phyloP scores from a whole-genome alignment of 2,113 vertebrate species.

The Craseonycteris thonglongyai region DNA sequence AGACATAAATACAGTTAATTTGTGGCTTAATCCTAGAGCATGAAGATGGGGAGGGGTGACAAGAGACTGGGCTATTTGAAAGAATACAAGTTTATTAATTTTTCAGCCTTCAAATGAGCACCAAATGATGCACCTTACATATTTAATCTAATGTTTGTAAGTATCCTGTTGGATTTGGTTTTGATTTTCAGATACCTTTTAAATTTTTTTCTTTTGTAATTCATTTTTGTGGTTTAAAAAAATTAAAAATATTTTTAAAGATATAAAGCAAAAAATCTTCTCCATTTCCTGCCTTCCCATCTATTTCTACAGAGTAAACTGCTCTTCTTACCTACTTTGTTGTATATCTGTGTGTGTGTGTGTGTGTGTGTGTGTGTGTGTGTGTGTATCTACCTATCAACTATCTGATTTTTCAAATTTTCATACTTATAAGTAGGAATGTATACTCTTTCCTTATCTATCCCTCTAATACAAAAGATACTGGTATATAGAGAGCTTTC shows the following conservation, averaged over 20 bases:
- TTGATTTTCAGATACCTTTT: background rate
- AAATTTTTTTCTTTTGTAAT: background rate
- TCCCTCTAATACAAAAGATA: background rate
- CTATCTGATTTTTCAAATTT: background rate
- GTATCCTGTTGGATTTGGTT: background rate
- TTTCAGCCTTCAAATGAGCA: background rate
- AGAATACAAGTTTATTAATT: background rate
- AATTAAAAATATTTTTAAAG: background rate
- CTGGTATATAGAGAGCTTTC: too few species aligned
- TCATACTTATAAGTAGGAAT: background rate
- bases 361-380: too few species aligned
- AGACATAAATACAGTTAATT: background rate
- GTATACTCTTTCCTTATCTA: background rate
- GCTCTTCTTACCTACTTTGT: background rate
- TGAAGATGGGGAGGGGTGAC: background rate
- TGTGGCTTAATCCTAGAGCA: background rate
- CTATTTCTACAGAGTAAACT: background rate
- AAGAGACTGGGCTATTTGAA: background rate
- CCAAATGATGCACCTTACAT: background rate
- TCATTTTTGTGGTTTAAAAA: background rate
- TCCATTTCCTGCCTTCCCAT: background rate
- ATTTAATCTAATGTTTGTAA: background rate
- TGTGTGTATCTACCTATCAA: too few species aligned
- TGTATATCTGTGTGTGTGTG: background rate
- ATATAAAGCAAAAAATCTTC: background rate